A percentile compares a stretch with the other conserved stretches of the same genome.
phyloP scores from a whole-genome alignment of 2,888 invertebrate species.

The Metallyticus violacea region DNA sequence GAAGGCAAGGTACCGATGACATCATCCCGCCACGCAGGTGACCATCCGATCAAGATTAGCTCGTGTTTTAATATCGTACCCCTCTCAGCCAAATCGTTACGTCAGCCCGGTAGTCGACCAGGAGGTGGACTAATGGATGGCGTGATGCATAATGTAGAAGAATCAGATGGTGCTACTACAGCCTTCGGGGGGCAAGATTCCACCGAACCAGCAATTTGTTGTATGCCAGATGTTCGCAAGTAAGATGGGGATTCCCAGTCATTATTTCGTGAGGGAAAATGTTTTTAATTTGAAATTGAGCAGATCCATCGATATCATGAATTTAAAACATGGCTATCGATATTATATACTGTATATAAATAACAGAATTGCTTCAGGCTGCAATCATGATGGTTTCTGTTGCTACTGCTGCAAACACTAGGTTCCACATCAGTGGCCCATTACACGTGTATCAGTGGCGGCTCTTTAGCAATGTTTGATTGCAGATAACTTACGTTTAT shows the following conservation, averaged over 20 bases:
- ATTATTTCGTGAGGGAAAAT: not conserved
- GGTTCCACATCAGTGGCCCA: not conserved
- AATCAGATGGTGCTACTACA: not conserved
- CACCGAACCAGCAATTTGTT: not conserved
- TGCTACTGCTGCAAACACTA: not conserved
- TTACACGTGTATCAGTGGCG: not conserved
- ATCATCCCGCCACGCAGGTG: not conserved
- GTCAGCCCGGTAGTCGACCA: not conserved
- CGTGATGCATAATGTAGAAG: not conserved
- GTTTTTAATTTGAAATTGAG: not conserved
- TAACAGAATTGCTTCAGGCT: not conserved
- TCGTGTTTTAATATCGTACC: not conserved
- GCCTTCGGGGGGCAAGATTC: not conserved
- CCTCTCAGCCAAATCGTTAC: not conserved
- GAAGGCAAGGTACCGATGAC: not conserved
- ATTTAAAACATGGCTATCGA: not conserved
- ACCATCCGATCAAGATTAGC: not conserved
- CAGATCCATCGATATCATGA: not conserved
- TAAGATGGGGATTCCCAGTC: not conserved
- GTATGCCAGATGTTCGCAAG: not conserved
- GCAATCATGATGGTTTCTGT: not conserved
- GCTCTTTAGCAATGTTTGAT: too few species aligned
- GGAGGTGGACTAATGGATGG: not conserved
- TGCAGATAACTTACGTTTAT: too few species aligned
- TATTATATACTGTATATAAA: not conserved